phyloP scores from a whole-genome alignment of 2,888 invertebrate species.

The Eupithecia centaureata region DNA sequence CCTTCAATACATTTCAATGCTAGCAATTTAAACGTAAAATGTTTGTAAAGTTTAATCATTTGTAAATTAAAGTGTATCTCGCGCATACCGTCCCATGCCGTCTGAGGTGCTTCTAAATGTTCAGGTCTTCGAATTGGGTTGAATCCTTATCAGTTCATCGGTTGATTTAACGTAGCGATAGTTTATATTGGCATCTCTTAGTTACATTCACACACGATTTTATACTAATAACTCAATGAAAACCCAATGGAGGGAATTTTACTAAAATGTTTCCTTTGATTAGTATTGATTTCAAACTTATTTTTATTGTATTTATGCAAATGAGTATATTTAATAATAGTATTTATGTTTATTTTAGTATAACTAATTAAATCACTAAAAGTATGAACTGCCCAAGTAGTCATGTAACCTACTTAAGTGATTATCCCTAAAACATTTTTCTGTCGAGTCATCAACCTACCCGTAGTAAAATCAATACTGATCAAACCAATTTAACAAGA shows the following conservation, averaged over 20 bases:
- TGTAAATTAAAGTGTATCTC: not conserved
- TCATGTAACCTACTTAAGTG: not conserved
- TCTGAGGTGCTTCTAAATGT: conserved; percentile 34
- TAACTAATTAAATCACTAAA: not conserved
- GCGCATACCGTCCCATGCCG: conserved; percentile 44
- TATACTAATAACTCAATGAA: conserved; percentile 2
- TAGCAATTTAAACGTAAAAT: not conserved
- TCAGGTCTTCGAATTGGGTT: conserved; percentile 42
- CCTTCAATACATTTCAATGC: not conserved
- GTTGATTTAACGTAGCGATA: conserved; percentile 43
- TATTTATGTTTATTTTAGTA: not conserved
- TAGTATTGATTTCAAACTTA: conserved; percentile 4
- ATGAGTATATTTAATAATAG: not conserved
- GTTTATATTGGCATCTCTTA: conserved; percentile 36
- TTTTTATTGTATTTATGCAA: not conserved
- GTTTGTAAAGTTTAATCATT: not conserved
- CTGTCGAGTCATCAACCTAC: not conserved
- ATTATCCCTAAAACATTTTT: not conserved
- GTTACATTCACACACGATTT: conserved; percentile 39
- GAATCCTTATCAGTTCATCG: conserved; percentile 47
- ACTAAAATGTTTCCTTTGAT: conserved; percentile 16
- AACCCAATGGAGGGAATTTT: conserved; percentile 10
- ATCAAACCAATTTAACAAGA: not conserved
- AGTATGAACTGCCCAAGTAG: not conserved
- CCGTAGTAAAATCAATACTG: conserved; percentile 5